Conservation (phyloP, 2,888 invertebrate species). For the Drosophila pseudotalamancana region DNA sequence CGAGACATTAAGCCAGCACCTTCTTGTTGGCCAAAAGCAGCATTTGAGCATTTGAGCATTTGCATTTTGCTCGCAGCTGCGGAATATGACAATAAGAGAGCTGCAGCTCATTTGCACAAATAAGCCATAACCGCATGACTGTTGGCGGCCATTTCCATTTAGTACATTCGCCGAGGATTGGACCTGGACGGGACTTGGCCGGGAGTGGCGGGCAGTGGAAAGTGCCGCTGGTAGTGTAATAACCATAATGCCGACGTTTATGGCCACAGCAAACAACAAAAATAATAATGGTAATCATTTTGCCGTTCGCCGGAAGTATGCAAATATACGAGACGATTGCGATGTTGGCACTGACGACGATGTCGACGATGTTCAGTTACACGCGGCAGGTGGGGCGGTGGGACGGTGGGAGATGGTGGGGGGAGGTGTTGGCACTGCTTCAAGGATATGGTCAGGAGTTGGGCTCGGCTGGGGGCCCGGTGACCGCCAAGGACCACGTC, state of each 20-base stretch:
- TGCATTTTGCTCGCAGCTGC: slow-evolving; percentile 60
- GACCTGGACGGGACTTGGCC: slow-evolving; percentile 1
- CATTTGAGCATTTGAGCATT: no score
- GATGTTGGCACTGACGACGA: slow-evolving; percentile 35
- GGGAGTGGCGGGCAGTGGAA: slow-evolving; percentile 18
- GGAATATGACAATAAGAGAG: slow-evolving; percentile 67
- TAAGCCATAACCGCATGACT: slow-evolving; percentile 72
- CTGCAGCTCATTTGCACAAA: slow-evolving; percentile 78
- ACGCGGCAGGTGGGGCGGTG: slow-evolving; percentile 10
- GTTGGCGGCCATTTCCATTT: slow-evolving; percentile 57
- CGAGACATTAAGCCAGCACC: slow-evolving; percentile 51
- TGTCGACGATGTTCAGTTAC: slow-evolving; percentile 48
- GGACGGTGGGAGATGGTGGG: slow-evolving; percentile 18
- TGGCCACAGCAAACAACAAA: slow-evolving; percentile 76
- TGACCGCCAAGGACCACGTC: slow-evolving; percentile 26
- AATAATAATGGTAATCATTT: slow-evolving; percentile 79
- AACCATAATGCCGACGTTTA: slow-evolving; percentile 79
- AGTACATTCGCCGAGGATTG: slow-evolving; percentile 18
- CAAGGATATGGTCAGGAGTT: slow-evolving; percentile 59
- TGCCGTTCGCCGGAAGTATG: slow-evolving; percentile 78
- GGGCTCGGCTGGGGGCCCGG: no score
- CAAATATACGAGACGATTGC: slow-evolving; percentile 69
- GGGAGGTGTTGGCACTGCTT: no score
- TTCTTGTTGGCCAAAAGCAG: slow-evolving; percentile 41
- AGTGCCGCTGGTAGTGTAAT: slow-evolving; percentile 56